phyloP scores from a whole-genome alignment of 1,140 invertebrate species.

The Drosophila littoralis region DNA sequence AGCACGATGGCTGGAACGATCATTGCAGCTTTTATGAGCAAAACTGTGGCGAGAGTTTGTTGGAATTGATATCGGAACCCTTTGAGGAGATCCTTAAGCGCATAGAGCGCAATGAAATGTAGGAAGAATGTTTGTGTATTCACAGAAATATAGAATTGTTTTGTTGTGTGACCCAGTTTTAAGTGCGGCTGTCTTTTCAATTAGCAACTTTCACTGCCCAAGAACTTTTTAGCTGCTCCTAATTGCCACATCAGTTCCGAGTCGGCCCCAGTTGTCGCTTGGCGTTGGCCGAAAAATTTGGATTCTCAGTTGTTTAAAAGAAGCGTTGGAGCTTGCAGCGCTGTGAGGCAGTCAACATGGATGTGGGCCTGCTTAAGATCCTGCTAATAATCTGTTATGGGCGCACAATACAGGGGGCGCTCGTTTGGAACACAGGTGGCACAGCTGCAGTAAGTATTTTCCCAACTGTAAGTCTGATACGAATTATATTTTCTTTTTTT shows the following conservation, averaged over 20 bases:
- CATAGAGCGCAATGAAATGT: constrained; percentile 58
- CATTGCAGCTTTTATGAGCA: constrained; percentile 81
- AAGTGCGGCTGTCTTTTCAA: constrained; percentile 26
- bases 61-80: constrained; percentile 71
- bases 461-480: too few relatives aligned
- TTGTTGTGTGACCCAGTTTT: constrained; percentile 38
- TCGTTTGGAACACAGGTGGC: constrained; percentile 63
- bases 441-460: constrained; percentile 40
- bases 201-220: constrained; percentile 69
- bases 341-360: background rate
- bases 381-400: constrained; percentile 3
- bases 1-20: constrained; percentile 82
- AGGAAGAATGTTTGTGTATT: background rate
- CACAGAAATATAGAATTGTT: background rate
- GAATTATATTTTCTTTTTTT: background rate
- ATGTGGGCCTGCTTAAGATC: background rate
- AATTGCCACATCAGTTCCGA: constrained; percentile 51
- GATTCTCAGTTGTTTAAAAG: constrained; percentile 15
- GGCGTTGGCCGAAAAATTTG: background rate
- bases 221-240: constrained; percentile 37
- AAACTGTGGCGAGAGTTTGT: constrained; percentile 70
- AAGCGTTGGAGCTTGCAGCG: background rate
- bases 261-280: constrained; percentile 1
- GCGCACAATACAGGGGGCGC: background rate
- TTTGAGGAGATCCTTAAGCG: constrained; percentile 53